Conservation (phyloP, 2,888 invertebrate genomes). For the Cheilosia impressa region DNA sequence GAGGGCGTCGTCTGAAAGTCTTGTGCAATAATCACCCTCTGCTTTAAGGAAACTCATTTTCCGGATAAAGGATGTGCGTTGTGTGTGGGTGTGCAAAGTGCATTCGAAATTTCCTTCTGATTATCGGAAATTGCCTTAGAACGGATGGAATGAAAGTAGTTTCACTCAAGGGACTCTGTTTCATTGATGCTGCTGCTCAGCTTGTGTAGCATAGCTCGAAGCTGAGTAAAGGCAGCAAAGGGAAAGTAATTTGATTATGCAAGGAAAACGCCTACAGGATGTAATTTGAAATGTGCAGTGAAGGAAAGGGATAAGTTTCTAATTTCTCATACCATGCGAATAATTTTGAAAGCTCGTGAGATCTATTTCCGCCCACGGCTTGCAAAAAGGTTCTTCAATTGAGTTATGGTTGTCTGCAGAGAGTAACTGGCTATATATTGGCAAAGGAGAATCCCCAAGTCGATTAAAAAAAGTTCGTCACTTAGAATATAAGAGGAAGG, state of each 20-base stretch:
- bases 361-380: background rate
- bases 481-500: too few relatives aligned
- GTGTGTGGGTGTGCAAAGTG: conserved; percentile 20
- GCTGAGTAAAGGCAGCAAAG: conserved; percentile 6
- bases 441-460: too few relatives aligned
- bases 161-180: conserved; percentile 29
- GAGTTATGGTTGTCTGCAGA: too few relatives aligned
- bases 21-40: conserved; percentile 60
- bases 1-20: conserved; percentile 40
- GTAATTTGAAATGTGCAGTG: conserved; percentile 21
- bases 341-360: background rate
- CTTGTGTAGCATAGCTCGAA: background rate
- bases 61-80: conserved; percentile 56
- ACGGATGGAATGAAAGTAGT: conserved; percentile 35
- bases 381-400: conserved; percentile 15
- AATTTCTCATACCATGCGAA: conserved; percentile 10
- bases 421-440: too few relatives aligned
- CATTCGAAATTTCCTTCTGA: conserved; percentile 45
- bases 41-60: conserved; percentile 32
- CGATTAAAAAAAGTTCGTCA: too few relatives aligned
- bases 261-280: conserved; percentile 37
- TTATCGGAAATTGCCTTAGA: conserved; percentile 38
- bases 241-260: conserved; percentile 56
- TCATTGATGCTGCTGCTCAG: background rate
- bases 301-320: conserved; percentile 10